phyloP scores from a whole-genome alignment of 2,888 invertebrate species.

The Zelleria hepariella region DNA sequence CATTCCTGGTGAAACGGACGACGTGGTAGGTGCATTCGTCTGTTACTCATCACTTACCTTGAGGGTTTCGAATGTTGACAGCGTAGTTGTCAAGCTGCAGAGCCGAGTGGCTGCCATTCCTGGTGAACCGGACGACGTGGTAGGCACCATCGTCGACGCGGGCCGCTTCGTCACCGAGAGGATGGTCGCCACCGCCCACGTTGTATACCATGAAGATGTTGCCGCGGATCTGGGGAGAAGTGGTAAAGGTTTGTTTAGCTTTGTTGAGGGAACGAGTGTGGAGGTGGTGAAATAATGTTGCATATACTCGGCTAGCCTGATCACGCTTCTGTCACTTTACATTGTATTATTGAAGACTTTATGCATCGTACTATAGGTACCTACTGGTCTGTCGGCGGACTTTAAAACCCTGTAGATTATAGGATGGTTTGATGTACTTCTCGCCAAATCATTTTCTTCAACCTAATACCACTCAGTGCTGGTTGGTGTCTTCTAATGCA shows the following conservation, averaged over 20 bases:
- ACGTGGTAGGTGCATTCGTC: slow-evolving; percentile 97
- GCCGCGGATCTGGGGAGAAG: slow-evolving; percentile 81
- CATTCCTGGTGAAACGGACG: slow-evolving; percentile 88
- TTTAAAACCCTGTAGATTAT: too few relatives aligned
- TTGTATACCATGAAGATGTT: slow-evolving; percentile 95
- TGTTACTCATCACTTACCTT: slow-evolving; percentile 82
- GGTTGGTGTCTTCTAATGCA: too few relatives aligned
- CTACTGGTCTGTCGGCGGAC: too few relatives aligned
- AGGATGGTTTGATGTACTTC: too few relatives aligned
- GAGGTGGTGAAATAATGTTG: too few relatives aligned
- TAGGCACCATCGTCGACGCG: slow-evolving; percentile 95
- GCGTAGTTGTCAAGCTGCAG: slow-evolving; percentile 94
- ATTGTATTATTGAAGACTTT: too few relatives aligned
- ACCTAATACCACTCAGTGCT: too few relatives aligned
- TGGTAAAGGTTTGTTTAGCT: too few relatives aligned
- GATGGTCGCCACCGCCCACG: slow-evolving; percentile 92
- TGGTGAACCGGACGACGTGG: slow-evolving; percentile 91
- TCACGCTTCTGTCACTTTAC: too few relatives aligned
- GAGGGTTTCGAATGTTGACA: slow-evolving; percentile 85
- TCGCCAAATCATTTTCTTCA: too few relatives aligned
- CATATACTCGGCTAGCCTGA: too few relatives aligned
- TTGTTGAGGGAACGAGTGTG: background rate
- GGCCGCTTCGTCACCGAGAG: slow-evolving; percentile 90
- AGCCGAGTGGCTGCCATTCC: slow-evolving; percentile 91
- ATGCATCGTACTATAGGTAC: too few relatives aligned